A percentile compares a stretch with the other conserved stretches of the same genome.
Evolutionary conservation across 2,113 vertebrate genomes (phyloP).

Genomic region (Octodon degus): DNA sequence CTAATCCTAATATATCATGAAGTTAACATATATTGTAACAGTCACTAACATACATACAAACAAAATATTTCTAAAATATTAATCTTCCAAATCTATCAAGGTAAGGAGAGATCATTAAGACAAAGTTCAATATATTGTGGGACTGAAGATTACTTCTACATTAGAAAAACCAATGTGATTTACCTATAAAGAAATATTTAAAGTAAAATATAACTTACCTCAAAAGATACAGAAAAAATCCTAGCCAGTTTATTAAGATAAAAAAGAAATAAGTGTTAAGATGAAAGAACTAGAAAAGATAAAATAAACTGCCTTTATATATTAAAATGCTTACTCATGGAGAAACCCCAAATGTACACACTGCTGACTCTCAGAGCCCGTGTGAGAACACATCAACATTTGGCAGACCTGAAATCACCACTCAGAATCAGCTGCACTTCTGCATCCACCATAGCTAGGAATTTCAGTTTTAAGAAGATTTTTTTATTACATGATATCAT

Average conservation of each 20-base stretch:
- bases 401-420: neutral
- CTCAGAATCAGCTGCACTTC: neutral
- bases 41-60: slow-evolving; percentile 1
- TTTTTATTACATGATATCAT: neutral
- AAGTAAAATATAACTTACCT: slow-evolving; percentile 70
- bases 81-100: neutral
- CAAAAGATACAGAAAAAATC: slow-evolving; percentile 70
- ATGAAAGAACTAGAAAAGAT: slow-evolving; percentile 45
- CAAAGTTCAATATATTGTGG: neutral
- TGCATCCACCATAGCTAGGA: slow-evolving; percentile 6
- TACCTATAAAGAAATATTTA: slow-evolving; percentile 14
- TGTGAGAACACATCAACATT: neutral
- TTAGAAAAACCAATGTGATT: slow-evolving; percentile 54
- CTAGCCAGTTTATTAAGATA: slow-evolving; percentile 70
- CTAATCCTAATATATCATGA: neutral
- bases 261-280: slow-evolving; percentile 67
- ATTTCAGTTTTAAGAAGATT: slow-evolving; percentile 21
- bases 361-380: neutral
- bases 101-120: neutral
- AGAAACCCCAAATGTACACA: neutral
- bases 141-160: slow-evolving; percentile 47
- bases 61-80: slow-evolving; percentile 21
- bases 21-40: slow-evolving; percentile 50
- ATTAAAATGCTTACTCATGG: neutral
- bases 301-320: slow-evolving; percentile 31